Conservation (phyloP, 2,888 invertebrate species). For the Cerceris ruficornis region DNA sequence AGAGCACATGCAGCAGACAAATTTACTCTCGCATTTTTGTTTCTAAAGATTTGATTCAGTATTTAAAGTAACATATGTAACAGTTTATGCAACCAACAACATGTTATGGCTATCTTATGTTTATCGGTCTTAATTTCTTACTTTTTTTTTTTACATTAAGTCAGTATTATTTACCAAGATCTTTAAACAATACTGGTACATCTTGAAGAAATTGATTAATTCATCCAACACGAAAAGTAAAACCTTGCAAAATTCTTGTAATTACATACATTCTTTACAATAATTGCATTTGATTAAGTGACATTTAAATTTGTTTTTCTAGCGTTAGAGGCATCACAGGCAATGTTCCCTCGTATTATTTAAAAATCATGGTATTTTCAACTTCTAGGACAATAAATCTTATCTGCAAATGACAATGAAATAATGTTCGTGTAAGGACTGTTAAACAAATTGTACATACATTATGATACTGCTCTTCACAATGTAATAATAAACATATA, state of each 20-base stretch:
- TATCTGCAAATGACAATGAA: slow-evolving; percentile 42
- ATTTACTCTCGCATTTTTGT: slow-evolving; percentile 54
- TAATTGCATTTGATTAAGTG: neutral
- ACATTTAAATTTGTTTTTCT: neutral
- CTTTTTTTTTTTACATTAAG: slow-evolving; percentile 64
- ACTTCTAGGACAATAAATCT: slow-evolving; percentile 32
- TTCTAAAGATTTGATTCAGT: slow-evolving; percentile 64
- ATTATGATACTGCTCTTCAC: slow-evolving; percentile 42
- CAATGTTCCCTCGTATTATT: slow-evolving; percentile 37
- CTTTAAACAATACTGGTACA: slow-evolving; percentile 54
- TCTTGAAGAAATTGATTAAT: slow-evolving; percentile 20
- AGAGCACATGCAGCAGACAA: slow-evolving; percentile 63
- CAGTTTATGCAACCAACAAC: slow-evolving; percentile 66
- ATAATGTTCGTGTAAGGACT: slow-evolving; percentile 28
- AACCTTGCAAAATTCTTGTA: slow-evolving; percentile 1
- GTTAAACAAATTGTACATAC: slow-evolving; percentile 47
- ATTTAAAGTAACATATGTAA: slow-evolving; percentile 64
- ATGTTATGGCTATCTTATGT: slow-evolving; percentile 65
- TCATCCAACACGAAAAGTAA: slow-evolving; percentile 6
- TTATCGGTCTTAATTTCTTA: slow-evolving; percentile 63
- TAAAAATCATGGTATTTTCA: slow-evolving; percentile 43
- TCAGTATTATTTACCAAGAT: slow-evolving; percentile 59
- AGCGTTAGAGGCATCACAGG: slow-evolving; percentile 17
- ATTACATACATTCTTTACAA: slow-evolving; percentile 8
- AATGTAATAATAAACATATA: no score